These are phyloP conservation scores for Tetranychus urticae DNA, from an alignment of 1,140 invertebrate genomes.

Conservation along the genomic window DNA sequence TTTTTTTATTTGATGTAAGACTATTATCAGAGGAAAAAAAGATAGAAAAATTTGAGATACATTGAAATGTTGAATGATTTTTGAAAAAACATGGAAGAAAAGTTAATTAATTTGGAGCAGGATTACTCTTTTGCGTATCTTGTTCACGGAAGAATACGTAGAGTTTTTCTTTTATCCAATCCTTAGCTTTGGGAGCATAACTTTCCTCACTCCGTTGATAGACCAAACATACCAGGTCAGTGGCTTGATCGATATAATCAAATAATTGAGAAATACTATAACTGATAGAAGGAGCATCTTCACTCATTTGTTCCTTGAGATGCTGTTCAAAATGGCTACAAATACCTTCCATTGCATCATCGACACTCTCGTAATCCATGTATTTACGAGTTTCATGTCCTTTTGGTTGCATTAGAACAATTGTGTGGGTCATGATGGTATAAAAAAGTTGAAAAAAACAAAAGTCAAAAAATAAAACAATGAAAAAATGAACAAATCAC, in stretches of 20 bases:
- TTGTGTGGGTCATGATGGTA: constrained; percentile 21
- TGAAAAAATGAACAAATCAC: too few relatives aligned
- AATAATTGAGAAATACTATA: constrained; percentile 94
- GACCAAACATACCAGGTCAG: constrained; percentile 82
- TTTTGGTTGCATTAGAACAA: constrained; percentile 25
- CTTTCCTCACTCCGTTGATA: constrained; percentile 54
- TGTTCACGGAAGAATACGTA: constrained; percentile 77
- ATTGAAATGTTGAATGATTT: too few relatives aligned
- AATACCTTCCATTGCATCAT: constrained; percentile 23
- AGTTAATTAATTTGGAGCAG: too few relatives aligned
- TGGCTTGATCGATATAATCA: constrained; percentile 84
- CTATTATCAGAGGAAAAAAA: too few relatives aligned
- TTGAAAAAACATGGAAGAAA: too few relatives aligned
- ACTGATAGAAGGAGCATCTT: constrained; percentile 80
- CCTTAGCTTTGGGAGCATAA: constrained; percentile 93
- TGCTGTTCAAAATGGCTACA: constrained; percentile 73
- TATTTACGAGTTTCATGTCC: constrained; percentile 25
- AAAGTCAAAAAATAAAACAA: too few relatives aligned
- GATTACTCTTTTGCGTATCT: constrained; percentile 17
- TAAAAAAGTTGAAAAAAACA: too few relatives aligned
- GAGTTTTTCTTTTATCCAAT: constrained; percentile 98
- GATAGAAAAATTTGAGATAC: too few relatives aligned
- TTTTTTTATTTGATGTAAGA: too few relatives aligned
- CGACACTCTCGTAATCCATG: constrained; percentile 26
- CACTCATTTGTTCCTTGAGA: constrained; percentile 59